Evolutionary conservation across 1,140 invertebrate species (phyloP), one percentile per base, ranked within the genome.

Genomic region (Sycobia sp.): DNA sequence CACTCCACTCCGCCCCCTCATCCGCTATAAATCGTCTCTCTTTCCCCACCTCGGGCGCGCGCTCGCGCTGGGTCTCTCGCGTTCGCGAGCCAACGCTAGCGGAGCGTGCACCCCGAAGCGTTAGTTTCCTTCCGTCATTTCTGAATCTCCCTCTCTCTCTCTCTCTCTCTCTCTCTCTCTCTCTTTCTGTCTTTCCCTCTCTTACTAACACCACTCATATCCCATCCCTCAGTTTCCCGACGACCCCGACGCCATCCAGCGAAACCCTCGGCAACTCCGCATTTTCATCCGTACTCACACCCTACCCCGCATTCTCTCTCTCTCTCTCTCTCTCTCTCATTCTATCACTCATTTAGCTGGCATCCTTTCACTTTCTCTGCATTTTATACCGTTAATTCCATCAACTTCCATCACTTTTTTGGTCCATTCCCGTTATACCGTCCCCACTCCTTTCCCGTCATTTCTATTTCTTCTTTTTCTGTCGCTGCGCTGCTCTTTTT

Each of bases 1-100:
- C 70, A 63, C 65, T 66, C 61, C 69, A 64, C 59, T 51, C 49
- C 58, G 51, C 25, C 65, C 58, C 60, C 62, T 57, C 67, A 63
- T 61, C 62, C 66, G 59, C 71, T 68, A 75, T 76, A 76, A 76
- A 76, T 76, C 73, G 71, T 75, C 71, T 71, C 39, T 41, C n/a
- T n/a, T n/a, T n/a, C n/a, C n/a, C n/a, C n/a, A n/a, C n/a, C n/a
- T n/a, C n/a, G n/a, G n/a, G n/a, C n/a, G n/a, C n/a, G n/a, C 49
- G 14, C 27, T 13, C 43, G 56, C 53, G 32, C 41, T 14, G 38
- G 10, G 20, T n/a, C 54, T 47, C 47, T 32, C 2, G 13, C 27
- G 47, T 39, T 32, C 39, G 34, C 51, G 10, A 36, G 27, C 43
- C 20, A 36, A 34, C 20, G 56, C 27, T 29, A 36, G 34, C 44